Conservation (phyloP, 2,888 invertebrate species). For the Abrostola tripartita region DNA sequence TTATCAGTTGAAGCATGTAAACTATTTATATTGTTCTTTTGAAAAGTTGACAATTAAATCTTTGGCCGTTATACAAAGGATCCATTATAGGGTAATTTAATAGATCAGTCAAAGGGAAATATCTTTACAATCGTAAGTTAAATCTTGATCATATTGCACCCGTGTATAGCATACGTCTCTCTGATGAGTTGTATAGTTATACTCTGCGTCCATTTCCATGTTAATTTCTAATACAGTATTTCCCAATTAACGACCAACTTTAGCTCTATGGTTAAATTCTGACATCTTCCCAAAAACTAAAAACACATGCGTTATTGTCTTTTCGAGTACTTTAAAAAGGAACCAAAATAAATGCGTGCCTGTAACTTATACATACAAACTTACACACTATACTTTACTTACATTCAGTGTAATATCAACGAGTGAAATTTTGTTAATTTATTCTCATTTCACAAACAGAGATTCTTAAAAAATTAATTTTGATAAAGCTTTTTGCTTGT, state of each 20-base stretch:
- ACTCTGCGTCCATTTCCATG: too few species aligned
- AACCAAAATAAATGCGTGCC: constrained; percentile 56
- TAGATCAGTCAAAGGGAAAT: too few species aligned
- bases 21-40: too few species aligned
- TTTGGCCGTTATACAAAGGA: too few species aligned
- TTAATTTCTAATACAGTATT: too few species aligned
- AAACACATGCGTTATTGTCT: constrained; percentile 33
- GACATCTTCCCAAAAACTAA: background rate
- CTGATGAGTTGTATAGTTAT: too few species aligned
- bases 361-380: constrained; percentile 34
- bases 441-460: constrained; percentile 34
- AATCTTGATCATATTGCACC: too few species aligned
- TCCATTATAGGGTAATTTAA: background rate
- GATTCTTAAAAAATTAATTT: constrained; percentile 43
- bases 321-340: constrained; percentile 47
- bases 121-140: background rate
- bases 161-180: too few species aligned
- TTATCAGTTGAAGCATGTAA: too few species aligned
- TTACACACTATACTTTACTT: constrained; percentile 40
- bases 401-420: constrained; percentile 48
- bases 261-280: background rate
- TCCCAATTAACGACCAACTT: too few species aligned
- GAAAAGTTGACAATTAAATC: too few species aligned
- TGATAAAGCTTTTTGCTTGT: constrained; percentile 34
- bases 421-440: constrained; percentile 46